Evolutionary conservation across 2,797 vertebrate genomes (phyloP).

Genomic region (Tachyglossus aculeatus): DNA sequence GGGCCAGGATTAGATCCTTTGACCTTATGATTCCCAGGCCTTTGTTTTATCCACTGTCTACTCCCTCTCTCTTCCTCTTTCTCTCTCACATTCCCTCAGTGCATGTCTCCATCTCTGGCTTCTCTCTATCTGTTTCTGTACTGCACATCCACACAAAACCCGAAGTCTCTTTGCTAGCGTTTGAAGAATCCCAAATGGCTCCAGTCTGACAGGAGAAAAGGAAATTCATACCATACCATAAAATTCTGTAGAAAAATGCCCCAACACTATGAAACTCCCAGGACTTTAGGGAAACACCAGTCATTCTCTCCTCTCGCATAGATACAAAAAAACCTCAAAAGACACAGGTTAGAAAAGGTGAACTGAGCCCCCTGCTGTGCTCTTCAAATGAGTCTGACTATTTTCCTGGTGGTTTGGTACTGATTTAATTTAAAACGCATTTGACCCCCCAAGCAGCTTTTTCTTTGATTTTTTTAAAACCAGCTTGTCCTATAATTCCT

Average conservation of each 20-base stretch:
- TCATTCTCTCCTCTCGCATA: not conserved
- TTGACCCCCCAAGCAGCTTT: constrained; percentile 36
- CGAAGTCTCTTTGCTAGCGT: not conserved
- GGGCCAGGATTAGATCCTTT: too few species aligned
- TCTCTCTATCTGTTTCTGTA: too few species aligned
- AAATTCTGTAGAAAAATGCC: constrained; percentile 13
- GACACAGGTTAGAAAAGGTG: constrained; percentile 40
- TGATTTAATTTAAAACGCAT: constrained; percentile 34
- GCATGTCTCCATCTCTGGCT: too few species aligned
- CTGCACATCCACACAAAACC: not conserved
- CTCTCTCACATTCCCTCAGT: too few species aligned
- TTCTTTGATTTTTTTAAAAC: constrained; percentile 47
- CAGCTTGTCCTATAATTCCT: constrained; percentile 34
- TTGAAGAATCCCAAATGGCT: not conserved
- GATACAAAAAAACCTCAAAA: constrained; percentile 40
- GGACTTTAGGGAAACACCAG: constrained; percentile 15
- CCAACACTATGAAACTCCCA: not conserved
- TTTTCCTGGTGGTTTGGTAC: constrained; percentile 51
- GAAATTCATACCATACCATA: not conserved
- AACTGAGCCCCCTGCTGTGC: constrained; percentile 13
- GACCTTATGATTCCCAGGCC: too few species aligned
- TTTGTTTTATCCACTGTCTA: too few species aligned
- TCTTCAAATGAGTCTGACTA: constrained; percentile 36
- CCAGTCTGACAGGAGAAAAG: not conserved
- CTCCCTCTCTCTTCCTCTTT: too few species aligned